Percentiles rank a stretch among this genome's conserved stretches.
Evolutionary conservation across 1,140 invertebrate genomes (phyloP).

Genomic region (Varroa destructor): DNA sequence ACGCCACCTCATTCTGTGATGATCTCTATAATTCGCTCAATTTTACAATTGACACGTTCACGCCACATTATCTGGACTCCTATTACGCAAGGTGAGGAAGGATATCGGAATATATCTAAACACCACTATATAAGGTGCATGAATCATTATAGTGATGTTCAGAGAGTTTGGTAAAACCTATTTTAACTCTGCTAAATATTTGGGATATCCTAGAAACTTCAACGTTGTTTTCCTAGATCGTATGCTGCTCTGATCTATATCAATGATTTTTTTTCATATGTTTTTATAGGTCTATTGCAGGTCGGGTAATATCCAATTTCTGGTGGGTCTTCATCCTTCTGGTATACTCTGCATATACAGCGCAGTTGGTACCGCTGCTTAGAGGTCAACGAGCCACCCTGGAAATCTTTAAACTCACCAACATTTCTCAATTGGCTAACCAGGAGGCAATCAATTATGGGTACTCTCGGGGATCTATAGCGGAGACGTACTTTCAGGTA

Average conservation of each 20-base stretch:
- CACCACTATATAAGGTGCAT: too few species aligned
- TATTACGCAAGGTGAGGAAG: slow-evolving; percentile 19
- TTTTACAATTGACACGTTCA: slow-evolving; percentile 8
- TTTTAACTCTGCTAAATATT: too few species aligned
- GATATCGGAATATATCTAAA: neutral
- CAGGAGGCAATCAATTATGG: slow-evolving; percentile 15
- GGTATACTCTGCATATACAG: slow-evolving; percentile 10
- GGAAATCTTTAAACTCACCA: neutral
- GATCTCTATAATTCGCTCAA: slow-evolving; percentile 26
- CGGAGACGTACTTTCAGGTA: slow-evolving; percentile 19
- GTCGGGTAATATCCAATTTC: slow-evolving; percentile 16
- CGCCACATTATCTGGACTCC: slow-evolving; percentile 15
- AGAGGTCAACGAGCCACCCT: neutral
- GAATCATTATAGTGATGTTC: too few species aligned
- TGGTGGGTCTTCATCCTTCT: slow-evolving; percentile 23
- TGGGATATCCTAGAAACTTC: neutral
- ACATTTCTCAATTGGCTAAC: slow-evolving; percentile 18
- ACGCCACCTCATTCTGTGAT: slow-evolving; percentile 24
- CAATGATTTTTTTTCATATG: too few species aligned
- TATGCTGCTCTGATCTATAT: too few species aligned
- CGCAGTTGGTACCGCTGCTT: slow-evolving; percentile 1
- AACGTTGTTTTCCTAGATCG: neutral
- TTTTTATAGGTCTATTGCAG: slow-evolving; percentile 13
- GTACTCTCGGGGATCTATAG: slow-evolving; percentile 10
- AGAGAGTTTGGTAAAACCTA: too few species aligned